A percentile compares a stretch with the other conserved stretches of the same genome.
Evolutionary conservation across 2,797 vertebrate genomes (phyloP).

Genomic region (Staurois parvus): DNA sequence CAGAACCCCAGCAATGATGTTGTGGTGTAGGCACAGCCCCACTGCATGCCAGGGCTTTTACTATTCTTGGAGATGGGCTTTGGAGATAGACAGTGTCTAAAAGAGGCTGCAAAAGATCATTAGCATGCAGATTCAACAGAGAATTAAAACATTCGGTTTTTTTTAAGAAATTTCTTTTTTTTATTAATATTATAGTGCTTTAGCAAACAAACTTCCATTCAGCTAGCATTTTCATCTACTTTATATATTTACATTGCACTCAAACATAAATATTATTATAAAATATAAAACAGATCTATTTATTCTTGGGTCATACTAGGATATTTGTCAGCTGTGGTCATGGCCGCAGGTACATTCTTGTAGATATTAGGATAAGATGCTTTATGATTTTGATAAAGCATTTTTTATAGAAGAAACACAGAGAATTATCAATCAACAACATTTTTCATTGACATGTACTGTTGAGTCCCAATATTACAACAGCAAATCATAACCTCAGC

Average conservation of each 20-base stretch:
- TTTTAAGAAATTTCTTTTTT: neutral
- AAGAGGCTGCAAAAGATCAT: no score
- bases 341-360: slow-evolving; percentile 43
- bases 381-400: slow-evolving; percentile 71
- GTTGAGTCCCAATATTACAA: slow-evolving; percentile 74
- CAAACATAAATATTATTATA: neutral
- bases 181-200: neutral
- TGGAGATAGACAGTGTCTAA: no score
- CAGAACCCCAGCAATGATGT: no score
- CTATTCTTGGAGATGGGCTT: no score
- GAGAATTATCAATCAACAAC: slow-evolving; percentile 71
- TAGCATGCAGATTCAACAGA: neutral
- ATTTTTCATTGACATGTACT: slow-evolving; percentile 70
- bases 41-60: no score
- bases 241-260: neutral
- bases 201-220: neutral
- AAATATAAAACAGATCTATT: slow-evolving; percentile 18
- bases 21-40: no score
- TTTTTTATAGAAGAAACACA: slow-evolving; percentile 67
- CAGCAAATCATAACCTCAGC: slow-evolving; percentile 75
- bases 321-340: slow-evolving; percentile 40
- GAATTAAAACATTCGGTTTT: neutral
- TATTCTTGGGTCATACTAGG: slow-evolving; percentile 42
- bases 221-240: neutral
- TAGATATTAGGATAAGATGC: slow-evolving; percentile 66